phyloP scores from a whole-genome alignment of 2,113 vertebrate genomes.

The Calidris pugnax region DNA sequence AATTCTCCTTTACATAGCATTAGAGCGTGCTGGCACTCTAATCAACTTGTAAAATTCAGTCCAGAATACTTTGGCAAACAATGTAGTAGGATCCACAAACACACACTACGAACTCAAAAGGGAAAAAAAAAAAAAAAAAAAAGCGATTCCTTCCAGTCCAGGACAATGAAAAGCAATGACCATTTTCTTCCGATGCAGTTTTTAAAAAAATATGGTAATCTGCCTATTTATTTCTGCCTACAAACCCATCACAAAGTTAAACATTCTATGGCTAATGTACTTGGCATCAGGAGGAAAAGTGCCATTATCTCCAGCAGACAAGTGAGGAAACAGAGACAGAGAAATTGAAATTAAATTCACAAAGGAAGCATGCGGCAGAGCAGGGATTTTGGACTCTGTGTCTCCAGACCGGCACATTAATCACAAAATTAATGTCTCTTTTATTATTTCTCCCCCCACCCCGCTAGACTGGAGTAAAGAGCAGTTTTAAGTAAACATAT shows the following conservation, averaged over 20 bases:
- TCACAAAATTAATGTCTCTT: not conserved
- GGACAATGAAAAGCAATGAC: not conserved
- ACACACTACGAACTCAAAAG: not conserved
- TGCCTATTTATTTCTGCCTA: not conserved
- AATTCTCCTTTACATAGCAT: not conserved
- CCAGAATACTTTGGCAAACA: not conserved
- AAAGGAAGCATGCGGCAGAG: not conserved
- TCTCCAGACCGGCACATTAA: conserved; percentile 15
- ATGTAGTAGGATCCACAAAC: not conserved
- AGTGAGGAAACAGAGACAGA: conserved; percentile 13
- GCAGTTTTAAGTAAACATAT: not conserved
- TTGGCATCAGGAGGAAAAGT: conserved; percentile 19
- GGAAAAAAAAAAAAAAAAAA: not conserved
- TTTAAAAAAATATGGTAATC: not conserved
- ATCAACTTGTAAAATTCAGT: conserved; percentile 21
- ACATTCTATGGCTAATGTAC: not conserved
- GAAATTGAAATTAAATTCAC: not conserved
- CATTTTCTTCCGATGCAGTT: not conserved
- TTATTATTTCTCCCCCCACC: not conserved
- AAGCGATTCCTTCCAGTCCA: not conserved
- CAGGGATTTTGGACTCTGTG: not conserved
- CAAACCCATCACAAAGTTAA: not conserved
- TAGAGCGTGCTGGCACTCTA: not conserved
- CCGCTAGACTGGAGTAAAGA: not conserved
- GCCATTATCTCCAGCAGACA: conserved; percentile 14